Evolutionary conservation across 2,113 vertebrate species (phyloP), one percentile per base, ranked within the genome.

Genomic region (Calypte anna): DNA sequence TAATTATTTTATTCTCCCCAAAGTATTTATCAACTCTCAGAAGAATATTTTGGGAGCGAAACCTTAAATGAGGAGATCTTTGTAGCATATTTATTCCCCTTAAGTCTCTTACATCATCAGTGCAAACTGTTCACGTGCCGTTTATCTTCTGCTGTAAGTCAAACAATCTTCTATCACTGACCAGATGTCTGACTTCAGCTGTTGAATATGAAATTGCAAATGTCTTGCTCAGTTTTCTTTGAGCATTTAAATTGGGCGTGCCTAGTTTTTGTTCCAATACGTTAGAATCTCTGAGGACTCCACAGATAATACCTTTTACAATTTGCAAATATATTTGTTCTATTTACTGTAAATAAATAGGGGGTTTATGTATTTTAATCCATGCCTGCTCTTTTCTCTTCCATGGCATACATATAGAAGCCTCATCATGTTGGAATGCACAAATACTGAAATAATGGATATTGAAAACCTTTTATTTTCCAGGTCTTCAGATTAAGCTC

Each of bases 401-500:
- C 50, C 1, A 1, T 48, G n/a, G 44, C 83, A 91, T 86, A 40
- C 61, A 25, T 82, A 36, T 33, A 36, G 57, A 80, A 93, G 28
- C 48, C 48, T 85, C 31, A 61, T 88, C 64, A 64, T 88, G 23
- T 14, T 86, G 68, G 85, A 93, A 87, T 95, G 85, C 3, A 3
- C 67, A 72, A 89, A 51, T 68, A 66, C 43, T 73, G 75, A 91
- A 95, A 91, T 82, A 91, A 73, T 80, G 76, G 76, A 64, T 94
- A 75, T n/a, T 54, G 82, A 91, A 30, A 78, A 64, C 86, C 72
- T 89, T 94, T 92, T 92, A 84, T 93, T 95, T 94, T 94, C 79
- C 40, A 68, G 64, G 64, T 90, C 88, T 94, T 80, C 80, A 48
- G 69, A 91, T 96, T 95, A 64, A 83, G 72, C 88, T 81, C 64